Base-by-base conservation (phyloP, 2,888 invertebrate genomes). In the Coleophora flavipennella region DNA sequence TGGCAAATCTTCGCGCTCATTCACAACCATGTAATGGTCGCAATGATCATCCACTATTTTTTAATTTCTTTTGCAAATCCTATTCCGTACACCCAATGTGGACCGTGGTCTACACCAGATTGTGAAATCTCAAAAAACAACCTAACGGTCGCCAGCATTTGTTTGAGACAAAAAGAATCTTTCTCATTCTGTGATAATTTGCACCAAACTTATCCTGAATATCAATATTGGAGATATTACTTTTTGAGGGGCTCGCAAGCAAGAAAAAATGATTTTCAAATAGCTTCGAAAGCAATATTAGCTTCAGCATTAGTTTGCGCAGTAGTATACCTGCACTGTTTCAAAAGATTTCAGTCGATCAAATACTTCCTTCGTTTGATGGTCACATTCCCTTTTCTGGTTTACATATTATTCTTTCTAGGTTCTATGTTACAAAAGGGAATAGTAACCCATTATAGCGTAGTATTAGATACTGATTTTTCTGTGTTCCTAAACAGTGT, bases 401-500 rank as follows among this genome's bases (percentile, higher is more conserved):
- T 59, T 3, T 70, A 71, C 29, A 9, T 61, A 1, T 1, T 69
- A 9, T 34, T 80, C 1, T 40, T 79, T 41, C 51, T 72, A 33
- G 78, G 76, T 11, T 73, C 80, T 0, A 67, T 81, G 76, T 41
- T 69, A 27, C 83, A 83, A 46, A 78, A 72, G 49, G 80, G 83
- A 2, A 35, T 83, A 6, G 63, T 79, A 0, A 43, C 51, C 0
- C 63, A 65, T 36, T 79, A 61, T 38, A 56, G 55, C 31, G 62
- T 63, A 2, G 66, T 68, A 1, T 40, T 83, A 12, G 81, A 81
- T 44, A 43, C 57, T 0, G 54, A 61, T 42, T 77, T 78, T 29
- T 46, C 29, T 9, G 13, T 48, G 0, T 81, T 78, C 36, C 2
- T 14, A 1, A 20, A 50, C 1, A 46, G 52, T 1, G 59, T 60